Conservation (phyloP, 2,113 vertebrate species). For the Engystomops pustulosus region DNA sequence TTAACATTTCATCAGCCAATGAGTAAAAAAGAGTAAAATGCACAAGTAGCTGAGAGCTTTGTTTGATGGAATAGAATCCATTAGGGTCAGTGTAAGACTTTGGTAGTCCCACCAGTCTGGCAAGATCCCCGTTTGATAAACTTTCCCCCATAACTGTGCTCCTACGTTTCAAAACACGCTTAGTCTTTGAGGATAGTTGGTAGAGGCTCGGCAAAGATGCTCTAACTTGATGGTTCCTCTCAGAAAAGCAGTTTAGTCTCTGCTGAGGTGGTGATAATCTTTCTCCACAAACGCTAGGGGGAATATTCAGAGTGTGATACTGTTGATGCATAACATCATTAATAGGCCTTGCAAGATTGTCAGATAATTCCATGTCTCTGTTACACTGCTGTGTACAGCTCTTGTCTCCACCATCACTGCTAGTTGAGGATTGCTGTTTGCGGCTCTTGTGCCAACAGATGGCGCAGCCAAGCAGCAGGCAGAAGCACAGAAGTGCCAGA, state of each 20-base stretch:
- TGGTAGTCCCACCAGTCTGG: not conserved
- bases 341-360: conserved; percentile 43
- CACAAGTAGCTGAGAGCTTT: conserved; percentile 67
- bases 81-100: conserved; percentile 60
- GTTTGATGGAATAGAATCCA: conserved; percentile 58
- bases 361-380: conserved; percentile 63
- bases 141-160: conserved; percentile 63
- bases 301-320: conserved; percentile 69
- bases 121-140: conserved; percentile 59
- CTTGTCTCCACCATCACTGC: conserved; percentile 10
- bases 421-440: conserved; percentile 20
- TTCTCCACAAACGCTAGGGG: conserved; percentile 61
- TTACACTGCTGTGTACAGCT: conserved; percentile 55
- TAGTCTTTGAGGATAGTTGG: conserved; percentile 67
- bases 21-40: conserved; percentile 76
- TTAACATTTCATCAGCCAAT: conserved; percentile 65
- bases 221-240: conserved; percentile 69
- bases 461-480: conserved; percentile 75
- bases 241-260: conserved; percentile 42
- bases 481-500: conserved; percentile 78
- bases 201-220: conserved; percentile 67
- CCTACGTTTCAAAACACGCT: conserved; percentile 62
- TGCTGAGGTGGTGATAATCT: not conserved
- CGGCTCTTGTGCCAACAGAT: conserved; percentile 71
- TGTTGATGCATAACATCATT: conserved; percentile 71